Evolutionary conservation across 1,140 invertebrate species (phyloP), one percentile per base, ranked within the genome.

Genomic region (Mamestra configurata): DNA sequence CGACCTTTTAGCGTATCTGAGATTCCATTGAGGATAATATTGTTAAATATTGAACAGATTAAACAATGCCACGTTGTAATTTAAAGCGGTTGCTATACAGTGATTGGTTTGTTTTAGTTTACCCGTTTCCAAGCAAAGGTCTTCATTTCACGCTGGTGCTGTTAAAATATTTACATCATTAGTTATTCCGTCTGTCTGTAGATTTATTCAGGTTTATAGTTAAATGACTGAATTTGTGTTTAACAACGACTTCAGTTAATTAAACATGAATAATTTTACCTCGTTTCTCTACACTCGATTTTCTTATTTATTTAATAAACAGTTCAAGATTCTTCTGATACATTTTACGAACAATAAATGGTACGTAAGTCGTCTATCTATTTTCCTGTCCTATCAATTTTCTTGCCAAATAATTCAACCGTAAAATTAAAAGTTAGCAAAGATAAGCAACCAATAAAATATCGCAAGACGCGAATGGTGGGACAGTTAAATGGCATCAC

Each of bases 401-500:
- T 11, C 15, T 55, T 72, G 46, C 20, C 22, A 70, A 72, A 24
- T 59, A 64, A 61, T 27, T 78, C 22, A 73, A 81, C 61, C 59
- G 15, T 61, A 61, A 76, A 79, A 84, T 84, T 80, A 73, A 46
- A 82, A 82, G 35, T 72, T 72, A 71, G 55, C 20, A 49, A 55
- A 83, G 80, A 83, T 84, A 83, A 84, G 72, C 81, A 75, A 76
- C 77, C 85, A 85, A 87, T 84, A 85, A 85, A 88, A 85, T 83
- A 86, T 79, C 49, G 85, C 81, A 82, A 85, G 78, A 82, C 81
- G 79, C 73, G 77, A 66, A 66, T 61, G 81, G 73, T 79, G 80
- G 81, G 82, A 85, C 83, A 88, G 84, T 82, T 87, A 89, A 89
- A 90, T 87, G 86, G 88, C 85, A 84, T 89, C 88, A 88, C 90